Percentiles rank a stretch among this genome's conserved stretches.
Conservation (phyloP, 2,888 invertebrate genomes). For the Dynastes hyllus region DNA sequence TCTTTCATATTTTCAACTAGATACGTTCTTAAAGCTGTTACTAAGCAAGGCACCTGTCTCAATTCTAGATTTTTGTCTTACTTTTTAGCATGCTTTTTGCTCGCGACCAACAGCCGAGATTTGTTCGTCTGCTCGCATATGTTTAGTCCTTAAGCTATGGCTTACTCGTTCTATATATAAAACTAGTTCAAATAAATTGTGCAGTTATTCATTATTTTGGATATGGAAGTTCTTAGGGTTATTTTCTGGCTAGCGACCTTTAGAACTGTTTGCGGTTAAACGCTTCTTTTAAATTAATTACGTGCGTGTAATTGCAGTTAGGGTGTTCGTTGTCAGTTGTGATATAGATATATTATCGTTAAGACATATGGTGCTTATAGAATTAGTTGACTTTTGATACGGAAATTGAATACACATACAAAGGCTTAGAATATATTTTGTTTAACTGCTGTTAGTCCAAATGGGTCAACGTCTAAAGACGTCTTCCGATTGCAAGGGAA, state of each 20-base stretch:
- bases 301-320: not conserved
- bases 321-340: not conserved
- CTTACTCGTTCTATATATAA: slow-evolving; percentile 13
- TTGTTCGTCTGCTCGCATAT: slow-evolving; percentile 14
- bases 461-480: too few relatives aligned
- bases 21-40: not conserved
- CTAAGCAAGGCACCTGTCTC: not conserved
- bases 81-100: slow-evolving; percentile 9
- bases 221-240: slow-evolving; percentile 8
- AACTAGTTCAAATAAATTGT: slow-evolving; percentile 34
- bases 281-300: slow-evolving; percentile 10
- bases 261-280: not conserved
- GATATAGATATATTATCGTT: not conserved
- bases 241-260: slow-evolving; percentile 15
- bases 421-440: too few relatives aligned
- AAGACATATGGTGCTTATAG: too few relatives aligned
- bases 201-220: not conserved
- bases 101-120: not conserved
- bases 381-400: too few relatives aligned
- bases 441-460: too few relatives aligned
- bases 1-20: too few relatives aligned
- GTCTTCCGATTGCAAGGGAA: too few relatives aligned
- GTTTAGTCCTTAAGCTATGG: slow-evolving; percentile 15
- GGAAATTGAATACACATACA: too few relatives aligned
- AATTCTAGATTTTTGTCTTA: not conserved